phyloP scores from a whole-genome alignment of 2,888 invertebrate genomes.

The Eupelmus urozonus region DNA sequence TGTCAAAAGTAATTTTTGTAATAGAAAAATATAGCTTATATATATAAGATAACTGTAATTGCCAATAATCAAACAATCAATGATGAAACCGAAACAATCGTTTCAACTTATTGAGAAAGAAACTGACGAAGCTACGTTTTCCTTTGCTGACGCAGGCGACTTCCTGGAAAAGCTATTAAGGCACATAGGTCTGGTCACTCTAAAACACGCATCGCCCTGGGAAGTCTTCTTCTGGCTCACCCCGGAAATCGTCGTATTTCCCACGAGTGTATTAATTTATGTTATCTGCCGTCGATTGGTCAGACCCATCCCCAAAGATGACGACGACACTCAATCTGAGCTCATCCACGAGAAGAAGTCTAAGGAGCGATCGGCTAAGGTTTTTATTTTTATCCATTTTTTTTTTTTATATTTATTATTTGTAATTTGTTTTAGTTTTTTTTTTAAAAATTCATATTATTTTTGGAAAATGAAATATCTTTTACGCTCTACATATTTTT shows the following conservation, averaged over 20 bases:
- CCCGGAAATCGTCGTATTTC: conserved; percentile 85
- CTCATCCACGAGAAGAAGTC: conserved; percentile 63
- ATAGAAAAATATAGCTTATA: too few relatives aligned
- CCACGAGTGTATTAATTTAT: conserved; percentile 79
- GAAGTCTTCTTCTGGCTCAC: conserved; percentile 85
- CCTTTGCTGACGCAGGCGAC: conserved; percentile 78
- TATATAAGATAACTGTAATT: too few relatives aligned
- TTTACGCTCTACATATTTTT: too few relatives aligned
- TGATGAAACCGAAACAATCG: too few relatives aligned
- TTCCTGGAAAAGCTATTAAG: conserved; percentile 82
- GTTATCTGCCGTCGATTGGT: conserved; percentile 78
- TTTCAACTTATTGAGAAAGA: too few relatives aligned
- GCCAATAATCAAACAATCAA: too few relatives aligned
- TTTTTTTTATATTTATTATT: too few relatives aligned
- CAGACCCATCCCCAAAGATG: conserved; percentile 63
- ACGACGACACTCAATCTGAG: conserved; percentile 65
- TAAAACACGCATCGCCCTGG: conserved; percentile 80
- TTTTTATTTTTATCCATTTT: conserved; percentile 60
- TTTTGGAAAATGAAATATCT: too few relatives aligned
- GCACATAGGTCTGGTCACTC: conserved; percentile 85
- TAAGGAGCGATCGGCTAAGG: conserved; percentile 70
- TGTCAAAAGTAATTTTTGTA: too few relatives aligned
- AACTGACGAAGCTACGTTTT: too few relatives aligned
- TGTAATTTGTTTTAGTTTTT: conserved; percentile 63
- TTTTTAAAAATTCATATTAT: not conserved